A percentile compares a stretch with the other conserved stretches of the same genome.
These are phyloP conservation scores for Falco peregrinus DNA, from an alignment of 2,797 vertebrate genomes.

Conservation along the genomic window DNA sequence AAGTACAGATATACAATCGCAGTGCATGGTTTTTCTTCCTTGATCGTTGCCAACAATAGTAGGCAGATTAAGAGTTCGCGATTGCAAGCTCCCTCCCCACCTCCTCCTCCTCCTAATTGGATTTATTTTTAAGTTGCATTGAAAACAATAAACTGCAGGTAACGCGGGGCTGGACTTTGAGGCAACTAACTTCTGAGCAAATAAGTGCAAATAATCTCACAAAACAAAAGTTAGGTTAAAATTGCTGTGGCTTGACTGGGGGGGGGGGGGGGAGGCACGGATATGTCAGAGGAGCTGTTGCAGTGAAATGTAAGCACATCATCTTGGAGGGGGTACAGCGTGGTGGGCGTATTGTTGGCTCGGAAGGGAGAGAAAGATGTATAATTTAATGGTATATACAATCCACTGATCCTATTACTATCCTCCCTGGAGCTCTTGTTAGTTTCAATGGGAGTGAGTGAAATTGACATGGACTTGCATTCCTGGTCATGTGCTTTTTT, in stretches of 20 bases:
- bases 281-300: conserved; percentile 78
- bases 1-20: conserved; percentile 76
- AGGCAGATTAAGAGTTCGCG: conserved; percentile 78
- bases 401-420: conserved; percentile 85
- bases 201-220: conserved; percentile 82
- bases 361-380: conserved; percentile 88
- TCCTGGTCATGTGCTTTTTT: conserved; percentile 85
- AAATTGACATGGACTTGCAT: conserved; percentile 93
- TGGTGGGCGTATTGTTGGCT: conserved; percentile 89
- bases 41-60: conserved; percentile 80
- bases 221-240: conserved; percentile 83
- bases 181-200: conserved; percentile 86
- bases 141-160: conserved; percentile 72
- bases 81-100: conserved; percentile 58
- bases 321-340: conserved; percentile 81
- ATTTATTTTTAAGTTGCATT: conserved; percentile 72
- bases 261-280: conserved; percentile 32
- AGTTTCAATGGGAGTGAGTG: conserved; percentile 88
- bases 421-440: conserved; percentile 86
- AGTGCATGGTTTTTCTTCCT: conserved; percentile 72
- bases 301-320: conserved; percentile 81
- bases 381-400: conserved; percentile 91
- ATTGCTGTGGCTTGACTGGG: conserved; percentile 66
- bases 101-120: conserved; percentile 61
- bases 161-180: conserved; percentile 75